Base-by-base conservation (phyloP, 2,113 vertebrate species). In the Engystomops pustulosus region DNA sequence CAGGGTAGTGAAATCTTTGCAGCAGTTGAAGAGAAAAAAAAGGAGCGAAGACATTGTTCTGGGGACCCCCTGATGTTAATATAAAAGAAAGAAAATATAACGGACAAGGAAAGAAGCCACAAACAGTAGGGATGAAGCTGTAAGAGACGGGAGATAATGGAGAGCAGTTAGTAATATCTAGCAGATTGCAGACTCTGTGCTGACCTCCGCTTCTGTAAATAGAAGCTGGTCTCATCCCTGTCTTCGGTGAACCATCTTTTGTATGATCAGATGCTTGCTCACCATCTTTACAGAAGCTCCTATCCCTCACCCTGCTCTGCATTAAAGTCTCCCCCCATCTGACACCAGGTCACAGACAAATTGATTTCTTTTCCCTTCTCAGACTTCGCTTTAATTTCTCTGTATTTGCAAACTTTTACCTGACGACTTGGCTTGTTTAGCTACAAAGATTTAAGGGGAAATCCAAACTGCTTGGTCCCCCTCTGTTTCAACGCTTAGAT, bases 161-260 rank as follows among this genome's bases (percentile, higher is more conserved):
- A 76, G 71, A 83, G 71, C 32, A 12, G 74, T 78, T 55, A 41
- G 45, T 68, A 84, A 84, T 78, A 84, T 68, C 74, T 69, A 58
- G 74, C 74, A 84, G 82, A 84, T 84, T 84, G 82, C 74, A 84
- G 82, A 25, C 58, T 78, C 34, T 68, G 44, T 84, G 74, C 30
- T 84, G 82, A 84, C 82, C 74, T 84, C 34, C 62, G 68, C 44
- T 84, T 78, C 82, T 78, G 82, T 84, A 84, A 84, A 84, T 78
- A 84, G 82, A 84, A 69, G 72, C 58, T 69, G 32, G 45, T 84
- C 47, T 84, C 78, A 27, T 84, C 72, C 71, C 23, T 78, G 82
- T 84, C 47, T 74, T 65, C 12, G 15, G 45, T 78, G 82, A 78
- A 78, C 60, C 74, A 84, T 41, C 74, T 53, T 78, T 77, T 84